Evolutionary conservation across 2,888 invertebrate species (phyloP).

Genomic region (Phymatocera aterrima): DNA sequence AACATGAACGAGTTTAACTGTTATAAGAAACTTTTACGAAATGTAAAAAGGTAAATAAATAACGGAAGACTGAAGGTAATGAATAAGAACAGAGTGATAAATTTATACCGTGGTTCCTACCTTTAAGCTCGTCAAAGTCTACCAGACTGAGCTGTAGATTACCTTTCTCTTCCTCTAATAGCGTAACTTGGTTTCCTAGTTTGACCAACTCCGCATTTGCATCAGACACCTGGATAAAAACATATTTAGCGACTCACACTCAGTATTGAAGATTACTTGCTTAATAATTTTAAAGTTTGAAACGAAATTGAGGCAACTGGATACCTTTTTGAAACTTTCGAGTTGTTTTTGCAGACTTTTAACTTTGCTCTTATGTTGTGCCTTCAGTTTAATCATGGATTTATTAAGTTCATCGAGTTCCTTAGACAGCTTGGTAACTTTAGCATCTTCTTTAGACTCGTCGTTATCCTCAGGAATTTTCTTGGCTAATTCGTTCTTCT

Average conservation of each 20-base stretch:
- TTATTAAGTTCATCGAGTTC: conserved; percentile 87
- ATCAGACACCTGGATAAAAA: conserved; percentile 81
- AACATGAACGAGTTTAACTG: background rate
- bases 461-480: conserved; percentile 57
- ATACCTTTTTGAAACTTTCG: conserved; percentile 73
- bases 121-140: conserved; percentile 85
- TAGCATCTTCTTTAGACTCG: conserved; percentile 63
- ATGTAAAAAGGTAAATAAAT: conserved; percentile 48
- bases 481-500: conserved; percentile 57
- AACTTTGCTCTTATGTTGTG: conserved; percentile 83
- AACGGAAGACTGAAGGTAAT: conserved; percentile 44
- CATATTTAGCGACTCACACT: conserved; percentile 14
- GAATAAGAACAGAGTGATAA: conserved; percentile 46
- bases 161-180: conserved; percentile 94
- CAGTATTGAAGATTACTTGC: conserved; percentile 19
- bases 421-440: conserved; percentile 78
- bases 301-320: background rate
- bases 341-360: conserved; percentile 86
- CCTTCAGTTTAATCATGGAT: conserved; percentile 85
- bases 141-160: conserved; percentile 91
- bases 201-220: conserved; percentile 82
- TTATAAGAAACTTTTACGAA: background rate
- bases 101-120: conserved; percentile 75
- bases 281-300: background rate
- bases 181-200: conserved; percentile 86